Evolutionary conservation across 1,140 invertebrate species (phyloP).

Genomic region (Trachymyrmex septentrionalis): DNA sequence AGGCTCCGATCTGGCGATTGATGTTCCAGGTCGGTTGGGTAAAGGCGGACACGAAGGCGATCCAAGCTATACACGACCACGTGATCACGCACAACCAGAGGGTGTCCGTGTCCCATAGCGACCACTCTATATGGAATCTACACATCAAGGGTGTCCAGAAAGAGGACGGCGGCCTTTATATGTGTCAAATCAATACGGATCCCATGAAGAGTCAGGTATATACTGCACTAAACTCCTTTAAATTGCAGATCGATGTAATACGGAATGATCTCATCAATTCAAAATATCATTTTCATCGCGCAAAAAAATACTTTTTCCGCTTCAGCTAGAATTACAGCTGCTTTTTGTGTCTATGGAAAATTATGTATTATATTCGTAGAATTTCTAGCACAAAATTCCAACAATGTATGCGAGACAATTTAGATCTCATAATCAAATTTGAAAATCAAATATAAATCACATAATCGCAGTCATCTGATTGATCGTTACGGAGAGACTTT

Average conservation of each 20-base stretch:
- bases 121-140: conserved; percentile 93
- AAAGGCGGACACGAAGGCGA: conserved; percentile 94
- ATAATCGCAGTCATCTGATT: no score
- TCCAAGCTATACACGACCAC: conserved; percentile 95
- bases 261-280: not conserved
- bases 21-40: conserved; percentile 93
- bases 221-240: conserved; percentile 6
- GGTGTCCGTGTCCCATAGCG: conserved; percentile 92
- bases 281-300: not conserved
- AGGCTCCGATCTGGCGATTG: conserved; percentile 47
- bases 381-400: no score
- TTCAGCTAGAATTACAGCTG: no score
- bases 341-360: no score
- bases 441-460: no score
- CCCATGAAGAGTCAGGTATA: conserved; percentile 94
- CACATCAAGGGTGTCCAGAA: conserved; percentile 93
- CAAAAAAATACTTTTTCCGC: not conserved
- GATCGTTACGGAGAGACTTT: no score
- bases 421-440: no score
- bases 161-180: conserved; percentile 93
- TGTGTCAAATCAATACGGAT: conserved; percentile 94
- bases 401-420: no score
- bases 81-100: conserved; percentile 95
- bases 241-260: not conserved
- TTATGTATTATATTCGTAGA: no score